Evolutionary conservation across 2,797 vertebrate genomes (phyloP), one percentile per base, ranked within the genome.

Genomic region (Arrhamphus sclerolepis): DNA sequence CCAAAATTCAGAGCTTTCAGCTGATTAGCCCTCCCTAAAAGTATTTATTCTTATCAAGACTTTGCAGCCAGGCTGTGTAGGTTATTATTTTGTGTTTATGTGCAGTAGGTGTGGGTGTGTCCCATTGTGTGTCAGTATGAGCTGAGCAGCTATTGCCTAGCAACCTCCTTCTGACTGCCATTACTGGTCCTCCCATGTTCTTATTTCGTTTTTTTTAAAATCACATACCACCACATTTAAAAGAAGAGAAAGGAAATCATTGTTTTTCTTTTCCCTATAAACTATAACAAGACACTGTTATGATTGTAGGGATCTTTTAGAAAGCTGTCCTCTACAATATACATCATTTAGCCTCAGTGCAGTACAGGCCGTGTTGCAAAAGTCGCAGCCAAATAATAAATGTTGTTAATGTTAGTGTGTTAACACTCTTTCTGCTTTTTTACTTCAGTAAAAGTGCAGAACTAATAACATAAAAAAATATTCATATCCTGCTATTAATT

Each of bases 41-140:
- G 42, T 55, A 6, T 78, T 72, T 66, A 10, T 60, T 56, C 44
- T 21, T 21, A 21, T 42, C 52, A 41, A 39, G 52, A 28, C 28
- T 66, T 34, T 58, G 8, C 52, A 61, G 17, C 4, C 38, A 26
- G 28, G 38, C 51, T 47, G 59, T 63, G 65, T 70, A 57, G 70
- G 65, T 50, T 81, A 78, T 85, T 82, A 67, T 85, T 72, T 46
- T 24, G 31, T 78, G 81, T 81, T 86, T 70, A 78, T 66, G 67
- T 69, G 68, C 78, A 75, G 76, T 66, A 67, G 79, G 72, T 84
- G 88, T 87, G 86, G 80, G 82, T 88, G 88, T 88, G 88, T 87
- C 87, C 70, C 74, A 49, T n/a, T 71, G 19, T 83, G 51, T 76
- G 64, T 50, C 72, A 68, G 53, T 38, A 46, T 44, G 65, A 78